A percentile compares a stretch with the other conserved stretches of the same genome.
Conservation (phyloP, 1,140 invertebrate genomes). For the Adoxophyes honmai region DNA sequence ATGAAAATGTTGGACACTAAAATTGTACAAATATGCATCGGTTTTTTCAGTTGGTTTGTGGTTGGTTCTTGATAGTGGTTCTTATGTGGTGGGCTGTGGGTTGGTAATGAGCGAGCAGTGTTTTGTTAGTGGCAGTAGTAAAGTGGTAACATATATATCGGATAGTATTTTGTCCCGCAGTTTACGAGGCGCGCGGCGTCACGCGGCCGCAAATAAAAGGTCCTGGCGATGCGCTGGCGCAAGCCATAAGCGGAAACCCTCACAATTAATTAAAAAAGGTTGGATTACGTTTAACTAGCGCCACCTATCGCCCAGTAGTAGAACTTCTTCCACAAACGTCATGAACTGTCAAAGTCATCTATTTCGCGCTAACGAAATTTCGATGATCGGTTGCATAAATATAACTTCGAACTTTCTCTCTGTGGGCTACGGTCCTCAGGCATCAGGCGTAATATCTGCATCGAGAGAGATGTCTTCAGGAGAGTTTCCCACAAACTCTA, state of each 20-base stretch:
- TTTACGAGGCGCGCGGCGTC: conserved; percentile 39
- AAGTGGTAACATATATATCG: background rate
- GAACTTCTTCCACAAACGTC: too few species aligned
- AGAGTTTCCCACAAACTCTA: too few species aligned
- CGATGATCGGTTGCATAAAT: too few species aligned
- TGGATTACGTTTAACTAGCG: too few species aligned
- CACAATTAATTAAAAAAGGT: too few species aligned
- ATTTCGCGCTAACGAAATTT: too few species aligned
- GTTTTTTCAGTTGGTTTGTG: conserved; percentile 17
- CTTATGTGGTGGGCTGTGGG: background rate
- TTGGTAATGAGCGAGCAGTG: background rate
- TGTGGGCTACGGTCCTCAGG: too few species aligned
- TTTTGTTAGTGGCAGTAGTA: background rate
- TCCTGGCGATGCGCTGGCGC: conserved; percentile 21
- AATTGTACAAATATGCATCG: conserved; percentile 48
- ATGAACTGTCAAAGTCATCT: too few species aligned
- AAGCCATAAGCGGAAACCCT: conserved; percentile 24
- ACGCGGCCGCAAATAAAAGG: conserved; percentile 34
- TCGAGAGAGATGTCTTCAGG: too few species aligned
- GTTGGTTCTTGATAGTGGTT: conserved; percentile 12
- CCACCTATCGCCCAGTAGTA: too few species aligned
- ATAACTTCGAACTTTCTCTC: too few species aligned
- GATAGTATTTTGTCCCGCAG: conserved; percentile 41
- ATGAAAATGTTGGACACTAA: conserved; percentile 31
- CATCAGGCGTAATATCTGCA: too few species aligned